Percentiles rank a stretch among this genome's conserved stretches.
These are phyloP conservation scores for Anodontia alba DNA, from an alignment of 2,888 invertebrate genomes.

Conservation along the genomic window DNA sequence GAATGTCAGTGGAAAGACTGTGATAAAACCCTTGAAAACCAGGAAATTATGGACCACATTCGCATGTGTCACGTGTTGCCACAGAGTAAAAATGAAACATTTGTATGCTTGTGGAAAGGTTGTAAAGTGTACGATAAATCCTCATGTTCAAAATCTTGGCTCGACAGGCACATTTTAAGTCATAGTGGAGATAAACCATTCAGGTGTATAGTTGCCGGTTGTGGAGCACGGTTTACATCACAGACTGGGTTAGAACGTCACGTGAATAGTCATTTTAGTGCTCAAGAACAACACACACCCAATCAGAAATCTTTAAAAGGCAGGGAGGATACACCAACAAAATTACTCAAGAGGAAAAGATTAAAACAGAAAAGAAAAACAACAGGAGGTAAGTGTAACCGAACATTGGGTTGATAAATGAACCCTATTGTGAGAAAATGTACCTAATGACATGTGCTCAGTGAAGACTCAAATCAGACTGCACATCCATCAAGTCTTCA, in stretches of 20 bases:
- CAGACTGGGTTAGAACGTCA: constrained; percentile 92
- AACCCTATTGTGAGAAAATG: no score
- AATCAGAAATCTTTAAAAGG: constrained; percentile 86
- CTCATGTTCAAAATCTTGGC: constrained; percentile 96
- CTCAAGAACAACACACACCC: constrained; percentile 85
- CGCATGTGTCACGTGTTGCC: constrained; percentile 80
- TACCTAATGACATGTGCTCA: no score
- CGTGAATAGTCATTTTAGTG: constrained; percentile 95
- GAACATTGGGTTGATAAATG: neutral
- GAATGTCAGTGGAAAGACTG: constrained; percentile 83
- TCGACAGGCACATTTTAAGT: constrained; percentile 95
- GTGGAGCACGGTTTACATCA: constrained; percentile 88
- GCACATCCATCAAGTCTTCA: no score
- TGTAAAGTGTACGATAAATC: constrained; percentile 97
- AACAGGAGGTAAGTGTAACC: constrained; percentile 90
- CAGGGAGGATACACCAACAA: constrained; percentile 90
- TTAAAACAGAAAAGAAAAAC: constrained; percentile 94
- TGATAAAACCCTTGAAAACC: constrained; percentile 69
- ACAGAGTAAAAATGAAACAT: constrained; percentile 92
- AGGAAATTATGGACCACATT: constrained; percentile 80
- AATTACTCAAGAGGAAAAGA: constrained; percentile 95
- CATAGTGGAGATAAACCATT: constrained; percentile 97
- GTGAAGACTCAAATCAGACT: no score
- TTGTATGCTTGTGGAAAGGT: constrained; percentile 95
- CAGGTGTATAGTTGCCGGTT: constrained; percentile 97